These are phyloP conservation scores for Hemiprocne comata DNA, from an alignment of 2,113 vertebrate genomes.

Conservation along the genomic window DNA sequence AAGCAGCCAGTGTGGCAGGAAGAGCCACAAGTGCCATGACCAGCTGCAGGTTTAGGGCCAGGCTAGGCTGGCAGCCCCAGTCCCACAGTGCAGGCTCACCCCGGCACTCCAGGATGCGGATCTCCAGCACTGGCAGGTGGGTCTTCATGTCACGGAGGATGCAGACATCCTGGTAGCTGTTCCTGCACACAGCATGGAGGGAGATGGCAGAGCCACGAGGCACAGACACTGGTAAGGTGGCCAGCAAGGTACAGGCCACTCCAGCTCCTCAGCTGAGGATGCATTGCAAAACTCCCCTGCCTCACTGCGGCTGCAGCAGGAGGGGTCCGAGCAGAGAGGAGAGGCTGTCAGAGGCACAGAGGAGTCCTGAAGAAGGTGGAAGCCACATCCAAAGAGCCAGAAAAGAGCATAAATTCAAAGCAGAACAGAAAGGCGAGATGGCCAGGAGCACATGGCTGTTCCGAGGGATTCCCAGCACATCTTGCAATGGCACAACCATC, in stretches of 20 bases:
- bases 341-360: constrained; percentile 15
- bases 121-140: constrained; percentile 89
- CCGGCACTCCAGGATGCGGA: constrained; percentile 92
- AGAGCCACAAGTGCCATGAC: neutral
- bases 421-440: neutral
- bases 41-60: fast-evolving
- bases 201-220: neutral
- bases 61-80: neutral
- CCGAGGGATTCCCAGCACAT: neutral
- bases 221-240: fast-evolving
- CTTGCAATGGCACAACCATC: neutral
- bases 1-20: neutral
- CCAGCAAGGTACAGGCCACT: neutral
- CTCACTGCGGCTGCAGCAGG: neutral
- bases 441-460: fast-evolving
- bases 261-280: neutral
- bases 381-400: neutral
- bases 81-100: constrained; percentile 68
- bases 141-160: constrained; percentile 91
- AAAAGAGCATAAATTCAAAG: constrained; percentile 33
- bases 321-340: neutral
- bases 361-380: neutral
- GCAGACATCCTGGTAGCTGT: constrained; percentile 87
- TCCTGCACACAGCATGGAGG: constrained; percentile 73
- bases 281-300: neutral